Conservation (phyloP, 1,140 invertebrate genomes). For the Idris sp. region DNA sequence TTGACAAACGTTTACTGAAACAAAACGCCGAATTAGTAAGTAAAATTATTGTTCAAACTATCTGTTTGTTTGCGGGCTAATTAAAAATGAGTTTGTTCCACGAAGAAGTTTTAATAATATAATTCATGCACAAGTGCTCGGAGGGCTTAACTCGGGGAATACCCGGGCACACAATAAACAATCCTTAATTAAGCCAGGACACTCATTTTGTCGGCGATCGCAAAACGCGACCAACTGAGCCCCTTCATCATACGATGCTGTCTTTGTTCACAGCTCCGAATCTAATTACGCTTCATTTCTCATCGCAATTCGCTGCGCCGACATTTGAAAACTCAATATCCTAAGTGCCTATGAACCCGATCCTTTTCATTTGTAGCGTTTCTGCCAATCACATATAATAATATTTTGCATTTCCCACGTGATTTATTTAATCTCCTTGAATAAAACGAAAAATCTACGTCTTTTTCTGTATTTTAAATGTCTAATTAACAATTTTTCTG, state of each 20-base stretch:
- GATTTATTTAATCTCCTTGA: slow-evolving; percentile 27
- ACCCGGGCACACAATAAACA: slow-evolving; percentile 37
- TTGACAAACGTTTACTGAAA: slow-evolving; percentile 23
- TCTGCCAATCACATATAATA: slow-evolving; percentile 20
- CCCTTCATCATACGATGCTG: slow-evolving; percentile 28
- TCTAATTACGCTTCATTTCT: slow-evolving; percentile 54
- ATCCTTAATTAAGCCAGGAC: slow-evolving; percentile 43
- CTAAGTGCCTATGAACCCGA: slow-evolving; percentile 24
- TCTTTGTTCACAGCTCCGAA: slow-evolving; percentile 40
- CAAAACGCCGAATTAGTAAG: slow-evolving; percentile 40
- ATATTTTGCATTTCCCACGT: neutral
- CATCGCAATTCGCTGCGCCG: slow-evolving; percentile 22
- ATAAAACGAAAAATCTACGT: too few relatives aligned
- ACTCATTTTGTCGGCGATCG: slow-evolving; percentile 38
- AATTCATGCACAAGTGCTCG: slow-evolving; percentile 21
- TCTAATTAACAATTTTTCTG: too few relatives aligned
- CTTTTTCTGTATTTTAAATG: too few relatives aligned
- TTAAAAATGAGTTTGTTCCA: slow-evolving; percentile 32
- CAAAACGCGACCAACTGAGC: slow-evolving; percentile 16
- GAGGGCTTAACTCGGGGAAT: slow-evolving; percentile 7
- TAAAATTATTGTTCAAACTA: slow-evolving; percentile 17
- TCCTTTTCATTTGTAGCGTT: slow-evolving; percentile 18
- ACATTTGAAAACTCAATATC: slow-evolving; percentile 49
- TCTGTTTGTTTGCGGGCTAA: slow-evolving; percentile 18
- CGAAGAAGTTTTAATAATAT: slow-evolving; percentile 21